Percentiles rank a stretch among this genome's conserved stretches.
Conservation (phyloP, 1,140 invertebrate genomes). For the Saccostrea echinata region DNA sequence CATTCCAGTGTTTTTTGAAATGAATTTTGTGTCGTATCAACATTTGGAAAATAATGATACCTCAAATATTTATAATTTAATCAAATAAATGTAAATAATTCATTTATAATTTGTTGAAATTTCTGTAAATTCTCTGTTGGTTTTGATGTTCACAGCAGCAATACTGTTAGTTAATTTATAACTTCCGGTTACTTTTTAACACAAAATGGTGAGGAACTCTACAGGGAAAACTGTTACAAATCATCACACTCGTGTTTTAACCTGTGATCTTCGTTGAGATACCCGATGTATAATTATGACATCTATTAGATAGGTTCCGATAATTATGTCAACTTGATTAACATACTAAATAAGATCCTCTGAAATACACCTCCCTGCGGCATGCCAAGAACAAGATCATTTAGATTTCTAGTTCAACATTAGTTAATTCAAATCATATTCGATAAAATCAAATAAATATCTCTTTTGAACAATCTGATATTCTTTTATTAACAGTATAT, state of each 20-base stretch:
- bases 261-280: neutral
- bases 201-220: neutral
- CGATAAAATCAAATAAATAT: too few species aligned
- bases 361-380: neutral
- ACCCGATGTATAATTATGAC: neutral
- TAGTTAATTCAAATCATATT: neutral
- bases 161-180: neutral
- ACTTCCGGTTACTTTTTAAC: neutral
- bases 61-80: too few species aligned
- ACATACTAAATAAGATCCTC: neutral
- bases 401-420: neutral
- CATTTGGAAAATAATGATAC: too few species aligned
- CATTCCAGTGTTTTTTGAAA: too few species aligned
- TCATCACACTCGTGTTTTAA: neutral
- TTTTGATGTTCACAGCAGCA: neutral
- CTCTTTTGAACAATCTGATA: too few species aligned
- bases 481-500: too few species aligned
- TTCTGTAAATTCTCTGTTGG: neutral
- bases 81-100: too few species aligned
- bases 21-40: too few species aligned
- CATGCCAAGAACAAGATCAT: neutral
- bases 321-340: neutral
- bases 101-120: too few species aligned
- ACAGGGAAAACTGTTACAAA: neutral
- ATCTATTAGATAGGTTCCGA: neutral